A percentile compares a stretch with the other conserved stretches of the same genome.
These are phyloP conservation scores for Crotalus tigris DNA, from an alignment of 2,113 vertebrate genomes.

Conservation along the genomic window DNA sequence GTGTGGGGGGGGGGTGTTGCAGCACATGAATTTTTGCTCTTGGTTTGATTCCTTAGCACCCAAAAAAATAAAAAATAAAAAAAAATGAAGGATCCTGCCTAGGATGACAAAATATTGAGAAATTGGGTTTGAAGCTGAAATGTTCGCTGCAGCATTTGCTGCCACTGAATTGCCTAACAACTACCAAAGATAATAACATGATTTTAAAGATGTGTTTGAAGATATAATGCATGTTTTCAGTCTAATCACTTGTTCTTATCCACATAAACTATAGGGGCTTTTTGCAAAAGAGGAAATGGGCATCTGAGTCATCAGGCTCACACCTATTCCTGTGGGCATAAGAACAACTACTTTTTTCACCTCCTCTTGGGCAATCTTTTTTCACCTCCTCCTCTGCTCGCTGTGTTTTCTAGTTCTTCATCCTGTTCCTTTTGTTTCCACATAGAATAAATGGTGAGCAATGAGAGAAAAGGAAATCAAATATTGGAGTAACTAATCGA, in stretches of 20 bases:
- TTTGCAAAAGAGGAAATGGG: background rate
- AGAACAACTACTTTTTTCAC: background rate
- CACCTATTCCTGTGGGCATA: background rate
- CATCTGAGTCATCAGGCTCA: background rate
- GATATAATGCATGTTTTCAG: background rate
- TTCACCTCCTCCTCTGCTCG: too few relatives aligned
- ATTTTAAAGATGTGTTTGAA: background rate
- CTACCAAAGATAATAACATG: background rate
- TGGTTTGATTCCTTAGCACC: background rate
- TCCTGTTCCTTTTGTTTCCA: background rate
- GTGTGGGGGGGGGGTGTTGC: background rate
- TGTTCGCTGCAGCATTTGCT: background rate
- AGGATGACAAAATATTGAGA: background rate
- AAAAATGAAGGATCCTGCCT: background rate
- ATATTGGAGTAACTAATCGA: background rate
- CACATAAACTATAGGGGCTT: background rate
- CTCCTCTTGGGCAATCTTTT: background rate
- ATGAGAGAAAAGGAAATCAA: background rate
- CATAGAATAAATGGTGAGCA: background rate
- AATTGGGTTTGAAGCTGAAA: background rate
- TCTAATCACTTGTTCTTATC: slow-evolving; percentile 2
- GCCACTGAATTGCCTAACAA: background rate
- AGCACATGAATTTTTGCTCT: background rate
- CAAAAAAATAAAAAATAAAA: background rate
- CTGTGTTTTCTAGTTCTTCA: background rate